A percentile compares a stretch with the other conserved stretches of the same genome.
Evolutionary conservation across 2,797 vertebrate species (phyloP).

Genomic region (Tadarida brasiliensis): DNA sequence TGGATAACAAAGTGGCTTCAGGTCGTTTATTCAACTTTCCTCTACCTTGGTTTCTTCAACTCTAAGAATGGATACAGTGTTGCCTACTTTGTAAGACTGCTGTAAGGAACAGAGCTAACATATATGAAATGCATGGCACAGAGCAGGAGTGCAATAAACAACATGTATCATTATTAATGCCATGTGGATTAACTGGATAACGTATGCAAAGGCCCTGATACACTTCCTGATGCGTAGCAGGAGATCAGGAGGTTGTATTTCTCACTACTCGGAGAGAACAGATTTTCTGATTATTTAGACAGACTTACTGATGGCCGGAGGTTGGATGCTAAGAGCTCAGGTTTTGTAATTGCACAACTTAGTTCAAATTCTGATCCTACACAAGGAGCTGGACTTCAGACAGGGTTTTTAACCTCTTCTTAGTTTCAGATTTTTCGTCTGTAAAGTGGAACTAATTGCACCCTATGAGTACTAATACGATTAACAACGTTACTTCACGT

Average conservation of each 20-base stretch:
- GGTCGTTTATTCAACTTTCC: not conserved
- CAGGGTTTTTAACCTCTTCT: not conserved
- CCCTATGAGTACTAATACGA: not conserved
- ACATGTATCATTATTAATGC: not conserved
- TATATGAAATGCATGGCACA: not conserved
- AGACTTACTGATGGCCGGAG: not conserved
- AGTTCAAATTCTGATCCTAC: not conserved
- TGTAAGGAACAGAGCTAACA: not conserved
- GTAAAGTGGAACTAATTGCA: not conserved
- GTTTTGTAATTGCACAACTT: not conserved
- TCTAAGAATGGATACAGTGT: not conserved
- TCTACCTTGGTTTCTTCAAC: not conserved
- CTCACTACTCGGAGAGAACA: not conserved
- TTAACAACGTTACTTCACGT: not conserved
- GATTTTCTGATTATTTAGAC: not conserved
- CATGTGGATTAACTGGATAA: not conserved
- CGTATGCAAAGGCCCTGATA: not conserved
- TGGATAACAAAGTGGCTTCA: not conserved
- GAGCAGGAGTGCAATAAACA: not conserved
- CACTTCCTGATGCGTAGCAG: not conserved
- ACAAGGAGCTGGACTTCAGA: not conserved
- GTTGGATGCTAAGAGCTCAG: not conserved
- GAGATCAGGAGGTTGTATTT: not conserved
- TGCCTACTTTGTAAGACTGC: not conserved
- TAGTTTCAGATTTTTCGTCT: conserved; percentile 12